phyloP scores from a whole-genome alignment of 1,140 invertebrate genomes.

The Penaeus japonicus region DNA sequence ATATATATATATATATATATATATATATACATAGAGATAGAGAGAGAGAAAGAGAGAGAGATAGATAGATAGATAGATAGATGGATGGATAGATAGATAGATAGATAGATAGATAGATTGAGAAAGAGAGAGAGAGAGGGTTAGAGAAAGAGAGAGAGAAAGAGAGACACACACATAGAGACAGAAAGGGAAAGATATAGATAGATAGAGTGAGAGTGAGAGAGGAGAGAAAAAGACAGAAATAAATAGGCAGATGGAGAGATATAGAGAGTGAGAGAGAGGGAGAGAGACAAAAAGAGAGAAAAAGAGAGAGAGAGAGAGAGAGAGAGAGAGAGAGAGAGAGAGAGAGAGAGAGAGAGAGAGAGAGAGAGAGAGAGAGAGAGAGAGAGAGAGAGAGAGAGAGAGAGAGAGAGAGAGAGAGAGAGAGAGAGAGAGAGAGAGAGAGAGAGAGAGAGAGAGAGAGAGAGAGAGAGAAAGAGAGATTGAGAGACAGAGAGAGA shows the following conservation, averaged over 20 bases:
- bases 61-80: not conserved
- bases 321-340: too few relatives aligned
- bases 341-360: too few relatives aligned
- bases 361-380: not conserved
- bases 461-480: not conserved
- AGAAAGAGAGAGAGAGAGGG: not conserved
- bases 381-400: not conserved
- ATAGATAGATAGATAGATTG: not conserved
- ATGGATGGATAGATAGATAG: not conserved
- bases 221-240: not conserved
- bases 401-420: not conserved
- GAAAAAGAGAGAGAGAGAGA: too few relatives aligned
- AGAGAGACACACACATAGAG: too few relatives aligned
- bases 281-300: not conserved
- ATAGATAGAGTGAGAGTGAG: not conserved
- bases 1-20: too few relatives aligned
- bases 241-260: too few relatives aligned
- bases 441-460: not conserved
- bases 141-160: too few relatives aligned
- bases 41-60: not conserved
- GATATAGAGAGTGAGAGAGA: not conserved
- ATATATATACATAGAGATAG: too few relatives aligned
- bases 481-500: not conserved
- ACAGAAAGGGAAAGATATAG: not conserved
- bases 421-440: not conserved